Evolutionary conservation across 2,888 invertebrate genomes (phyloP).

Genomic region (Heliconius cydno): DNA sequence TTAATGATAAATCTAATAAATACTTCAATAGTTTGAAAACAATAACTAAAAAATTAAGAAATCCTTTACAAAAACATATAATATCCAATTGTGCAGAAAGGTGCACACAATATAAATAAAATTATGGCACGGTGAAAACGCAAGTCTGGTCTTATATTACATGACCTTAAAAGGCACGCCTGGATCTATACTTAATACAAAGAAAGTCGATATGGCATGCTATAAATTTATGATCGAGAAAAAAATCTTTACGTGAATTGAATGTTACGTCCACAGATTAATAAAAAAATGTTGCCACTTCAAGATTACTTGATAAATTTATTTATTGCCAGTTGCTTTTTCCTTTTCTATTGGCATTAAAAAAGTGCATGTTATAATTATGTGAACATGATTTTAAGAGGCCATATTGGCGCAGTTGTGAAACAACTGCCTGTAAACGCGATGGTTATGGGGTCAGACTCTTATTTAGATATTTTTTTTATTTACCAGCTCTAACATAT

Average conservation of each 20-base stretch:
- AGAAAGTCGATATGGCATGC: slow-evolving; percentile 46
- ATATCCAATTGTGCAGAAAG: slow-evolving; percentile 42
- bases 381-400: not conserved
- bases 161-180: slow-evolving; percentile 44
- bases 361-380: slow-evolving; percentile 1
- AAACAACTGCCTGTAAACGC: not conserved
- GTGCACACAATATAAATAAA: slow-evolving; percentile 42
- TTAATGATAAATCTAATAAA: not conserved
- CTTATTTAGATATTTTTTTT: not conserved
- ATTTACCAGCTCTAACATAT: not conserved
- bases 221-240: slow-evolving; percentile 43
- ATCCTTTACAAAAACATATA: slow-evolving; percentile 20
- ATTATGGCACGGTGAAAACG: slow-evolving; percentile 46
- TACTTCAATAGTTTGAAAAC: not conserved
- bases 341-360: not conserved
- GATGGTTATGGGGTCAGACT: too few relatives aligned
- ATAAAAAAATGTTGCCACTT: slow-evolving; percentile 17
- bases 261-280: slow-evolving; percentile 13
- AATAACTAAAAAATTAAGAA: slow-evolving; percentile 16
- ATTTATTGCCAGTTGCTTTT: slow-evolving; percentile 9
- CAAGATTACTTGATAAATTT: slow-evolving; percentile 21
- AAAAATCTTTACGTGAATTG: slow-evolving; percentile 23
- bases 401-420: not conserved
- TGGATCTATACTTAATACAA: slow-evolving; percentile 43
- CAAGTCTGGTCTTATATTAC: slow-evolving; percentile 45